phyloP scores from a whole-genome alignment of 2,113 vertebrate genomes.

The Microtus pennsylvanicus region DNA sequence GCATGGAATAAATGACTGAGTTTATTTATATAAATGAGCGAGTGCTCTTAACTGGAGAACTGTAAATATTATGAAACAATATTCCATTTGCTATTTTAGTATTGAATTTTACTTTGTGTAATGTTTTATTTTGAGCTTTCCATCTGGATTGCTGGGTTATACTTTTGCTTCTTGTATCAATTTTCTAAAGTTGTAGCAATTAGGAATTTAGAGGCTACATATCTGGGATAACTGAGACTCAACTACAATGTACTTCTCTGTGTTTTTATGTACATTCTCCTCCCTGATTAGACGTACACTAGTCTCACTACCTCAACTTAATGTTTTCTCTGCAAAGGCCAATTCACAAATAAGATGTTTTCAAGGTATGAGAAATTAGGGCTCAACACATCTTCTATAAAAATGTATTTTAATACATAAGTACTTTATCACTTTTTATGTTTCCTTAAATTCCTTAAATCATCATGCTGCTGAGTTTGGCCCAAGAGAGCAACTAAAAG shows the following conservation, averaged over 20 bases:
- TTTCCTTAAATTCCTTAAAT: constrained; percentile 12
- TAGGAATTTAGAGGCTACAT: neutral
- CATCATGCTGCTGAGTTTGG: neutral
- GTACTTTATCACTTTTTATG: neutral
- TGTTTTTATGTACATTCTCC: neutral
- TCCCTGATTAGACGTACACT: neutral
- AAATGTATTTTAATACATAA: neutral
- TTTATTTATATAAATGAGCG: neutral
- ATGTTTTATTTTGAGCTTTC: neutral
- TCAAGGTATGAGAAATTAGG: neutral
- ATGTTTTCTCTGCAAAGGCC: neutral
- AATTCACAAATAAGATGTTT: neutral
- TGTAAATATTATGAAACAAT: neutral
- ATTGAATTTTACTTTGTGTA: neutral
- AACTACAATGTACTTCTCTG: fast-evolving
- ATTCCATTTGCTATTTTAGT: neutral
- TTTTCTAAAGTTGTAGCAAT: neutral
- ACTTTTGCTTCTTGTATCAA: neutral
- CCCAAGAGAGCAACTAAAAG: neutral
- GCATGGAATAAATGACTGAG: fast-evolving
- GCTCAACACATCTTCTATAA: neutral
- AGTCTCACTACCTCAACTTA: neutral
- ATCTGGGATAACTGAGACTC: no score
- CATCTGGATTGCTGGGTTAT: neutral
- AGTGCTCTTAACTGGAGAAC: neutral